Percentiles rank a stretch among this genome's conserved stretches.
phyloP scores from a whole-genome alignment of 2,113 vertebrate genomes.

The Ursus arctos region DNA sequence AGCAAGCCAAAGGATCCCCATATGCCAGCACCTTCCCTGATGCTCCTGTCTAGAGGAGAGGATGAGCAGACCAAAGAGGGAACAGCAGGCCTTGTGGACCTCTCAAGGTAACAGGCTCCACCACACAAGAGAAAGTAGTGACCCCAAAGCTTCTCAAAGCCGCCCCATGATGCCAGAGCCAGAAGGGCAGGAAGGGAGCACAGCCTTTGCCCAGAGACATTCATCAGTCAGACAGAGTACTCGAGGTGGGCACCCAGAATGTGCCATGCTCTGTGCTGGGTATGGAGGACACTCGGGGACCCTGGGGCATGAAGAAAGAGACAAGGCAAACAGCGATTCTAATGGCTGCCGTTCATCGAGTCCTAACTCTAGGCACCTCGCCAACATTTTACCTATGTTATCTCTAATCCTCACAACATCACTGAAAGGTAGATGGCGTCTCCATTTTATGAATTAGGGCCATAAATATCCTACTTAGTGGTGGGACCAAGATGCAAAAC shows the following conservation, averaged over 20 bases:
- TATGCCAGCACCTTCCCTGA: neutral
- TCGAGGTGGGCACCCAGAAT: neutral
- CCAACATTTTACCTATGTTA: neutral
- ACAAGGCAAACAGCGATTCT: too few species aligned
- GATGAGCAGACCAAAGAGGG: neutral
- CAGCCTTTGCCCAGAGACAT: neutral
- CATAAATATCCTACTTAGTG: neutral
- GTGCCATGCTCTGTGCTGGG: neutral
- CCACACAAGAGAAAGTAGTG: neutral
- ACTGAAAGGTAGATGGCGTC: neutral
- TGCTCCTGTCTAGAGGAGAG: too few species aligned
- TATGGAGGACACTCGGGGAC: fast-evolving
- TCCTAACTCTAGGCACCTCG: neutral
- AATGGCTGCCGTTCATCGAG: fast-evolving
- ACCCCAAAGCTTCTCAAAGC: neutral
- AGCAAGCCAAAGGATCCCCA: neutral
- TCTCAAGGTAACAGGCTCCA: neutral
- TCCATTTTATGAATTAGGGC: neutral
- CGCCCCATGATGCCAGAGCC: neutral
- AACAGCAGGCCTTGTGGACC: neutral
- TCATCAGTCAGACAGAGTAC: neutral
- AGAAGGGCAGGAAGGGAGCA: neutral
- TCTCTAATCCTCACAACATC: neutral
- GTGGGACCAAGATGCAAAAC: neutral
- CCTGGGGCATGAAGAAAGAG: neutral